Evolutionary conservation across 2,888 invertebrate genomes (phyloP), one percentile per base, ranked within the genome.

Genomic region (Heliconius sara): DNA sequence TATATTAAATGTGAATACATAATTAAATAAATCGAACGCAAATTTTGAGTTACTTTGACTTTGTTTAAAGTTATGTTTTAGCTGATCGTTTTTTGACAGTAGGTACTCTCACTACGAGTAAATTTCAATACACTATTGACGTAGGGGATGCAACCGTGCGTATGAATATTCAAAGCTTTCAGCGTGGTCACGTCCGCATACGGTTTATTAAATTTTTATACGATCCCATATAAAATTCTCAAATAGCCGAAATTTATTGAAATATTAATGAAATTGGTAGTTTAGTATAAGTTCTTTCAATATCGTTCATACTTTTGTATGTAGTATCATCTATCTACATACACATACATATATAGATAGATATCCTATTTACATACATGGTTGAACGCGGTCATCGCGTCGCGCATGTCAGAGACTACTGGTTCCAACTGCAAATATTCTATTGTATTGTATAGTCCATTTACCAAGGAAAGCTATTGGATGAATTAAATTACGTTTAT

Each of bases 121-220:
- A 66, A 65, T 75, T 66, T 66, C 75, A 47, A 75, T 66, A 75
- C 43, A 47, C 43, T 67, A 57, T 67, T 73, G 72, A 52, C 57
- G 60, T 39, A 67, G 52, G 9, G 47, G 13, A 60, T 74, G 73
- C 74, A 67, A 27, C 73, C 73, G 57, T 73, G 65, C 47, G 39
- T 78, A 67, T 74, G 67, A 78, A 78, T 78, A 78, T 78, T 73
- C 57, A 57, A 67, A 34, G 73, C 30, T 57, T 73, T 57, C 22
- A 34, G 22, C 75, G 75, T 66, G 75, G 75, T 30, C 66, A 75
- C 47, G 75, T 47, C 12, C 75, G 63, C 63, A 65, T 75, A 66
- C 43, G 65, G 43, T 30, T 47, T 66, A 66, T 75, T 75, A 66
- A 65, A 30, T 75, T 75, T 75, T 75, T 75, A 65, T 25, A 65